Evolutionary conservation across 35 echinoderm and acorn worm species (phyloP), one percentile per base, ranked within the genome.

Genomic region (Holothuria glaberrima): DNA sequence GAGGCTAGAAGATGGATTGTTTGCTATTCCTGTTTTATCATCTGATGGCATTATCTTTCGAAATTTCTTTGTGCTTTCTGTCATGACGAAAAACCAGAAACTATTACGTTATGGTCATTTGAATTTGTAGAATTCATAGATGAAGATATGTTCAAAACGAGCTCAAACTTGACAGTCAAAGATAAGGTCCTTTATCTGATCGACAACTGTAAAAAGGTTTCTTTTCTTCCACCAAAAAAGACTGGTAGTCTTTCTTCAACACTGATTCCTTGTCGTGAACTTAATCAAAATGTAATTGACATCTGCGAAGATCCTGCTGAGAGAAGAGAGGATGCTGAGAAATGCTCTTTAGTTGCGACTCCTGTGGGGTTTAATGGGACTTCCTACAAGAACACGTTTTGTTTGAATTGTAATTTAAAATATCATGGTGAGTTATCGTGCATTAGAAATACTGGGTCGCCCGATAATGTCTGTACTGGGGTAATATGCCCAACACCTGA

Each of bases 51-150:
- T 83, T 12, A 83, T 54, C 46, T 83, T 58, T 56, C 26, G 80
- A 38, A 83, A 83, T 60, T 58, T 83, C n/a, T 83, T 29, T 83
- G 80, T 60, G 80, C 80, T 12, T 30, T 83, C 46, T 83, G 80
- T 29, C 80, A 83, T 38, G 59, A 54, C 4, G 54, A 58, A 31
- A 24, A 83, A 61, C 19, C 32, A 60, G 24, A 24, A 12, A 30
- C 2, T 4, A 24, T 83, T 33, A 12, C 30, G 7, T 9, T 54
- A 6, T 83, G 80, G 80, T 24, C 50, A 20, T 83, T 83, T 18
- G 56, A 59, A 26, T 45, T 46, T 33, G 19, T 57, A 22, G 79
- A 60, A 58, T 83, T 54, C 20, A 16, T 16, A 30, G 80, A 83
- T 54, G 30, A 5, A 9, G 17, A 33, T 26, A 35, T 62, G 27